Evolutionary conservation across 1,140 invertebrate genomes (phyloP).

Genomic region (Hyles euphorbiae): DNA sequence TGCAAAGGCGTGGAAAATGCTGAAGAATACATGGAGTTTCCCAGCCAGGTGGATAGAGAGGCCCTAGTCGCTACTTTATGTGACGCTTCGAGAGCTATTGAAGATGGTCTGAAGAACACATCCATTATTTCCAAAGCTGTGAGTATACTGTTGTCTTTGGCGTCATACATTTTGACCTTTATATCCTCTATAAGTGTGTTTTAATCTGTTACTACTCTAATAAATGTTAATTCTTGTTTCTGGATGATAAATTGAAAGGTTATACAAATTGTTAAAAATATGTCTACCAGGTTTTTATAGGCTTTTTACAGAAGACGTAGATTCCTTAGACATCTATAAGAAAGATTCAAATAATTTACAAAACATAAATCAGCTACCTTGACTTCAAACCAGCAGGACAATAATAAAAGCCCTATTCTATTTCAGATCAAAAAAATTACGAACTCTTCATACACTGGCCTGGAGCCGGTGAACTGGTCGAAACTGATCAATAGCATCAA

Average conservation of each 20-base stretch:
- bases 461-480: slow-evolving; percentile 55
- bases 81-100: slow-evolving; percentile 46
- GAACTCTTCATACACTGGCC: slow-evolving; percentile 26
- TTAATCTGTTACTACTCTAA: no score
- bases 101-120: slow-evolving; percentile 43
- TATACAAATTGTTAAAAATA: no score
- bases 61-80: slow-evolving; percentile 41
- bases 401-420: neutral
- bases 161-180: neutral
- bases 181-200: neutral
- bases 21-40: slow-evolving; percentile 36
- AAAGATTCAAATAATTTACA: no score
- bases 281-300: no score
- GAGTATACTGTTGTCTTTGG: slow-evolving; percentile 25
- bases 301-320: no score
- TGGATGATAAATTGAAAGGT: no score
- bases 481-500: slow-evolving; percentile 54
- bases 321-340: no score
- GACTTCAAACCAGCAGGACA: no score
- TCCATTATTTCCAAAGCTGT: slow-evolving; percentile 55
- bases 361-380: no score
- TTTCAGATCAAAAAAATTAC: slow-evolving; percentile 42
- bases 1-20: slow-evolving; percentile 43
- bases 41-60: slow-evolving; percentile 26
- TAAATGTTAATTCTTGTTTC: no score